Evolutionary conservation across 2,888 invertebrate species (phyloP), one percentile per base, ranked within the genome.

Genomic region (Ectemnius lituratus): DNA sequence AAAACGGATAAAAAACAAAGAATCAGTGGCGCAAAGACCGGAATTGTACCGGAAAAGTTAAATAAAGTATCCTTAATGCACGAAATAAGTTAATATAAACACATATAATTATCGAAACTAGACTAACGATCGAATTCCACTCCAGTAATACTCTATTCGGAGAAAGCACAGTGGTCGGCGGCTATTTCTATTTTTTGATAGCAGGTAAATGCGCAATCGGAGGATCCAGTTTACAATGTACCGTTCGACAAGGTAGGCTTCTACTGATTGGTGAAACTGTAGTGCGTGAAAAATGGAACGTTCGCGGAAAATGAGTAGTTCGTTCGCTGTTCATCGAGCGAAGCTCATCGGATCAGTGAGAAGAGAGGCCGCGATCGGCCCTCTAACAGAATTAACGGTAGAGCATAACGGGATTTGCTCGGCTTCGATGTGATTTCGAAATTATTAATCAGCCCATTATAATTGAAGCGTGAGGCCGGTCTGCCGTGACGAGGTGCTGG

Each of bases 391-490:
- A 52, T 52, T 16, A 14, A 52, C 52, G 14, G 52, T 52, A 52
- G 52, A 52, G 16, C 52, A 16, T 14, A 52, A 56, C 49, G 62
- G 65, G 23, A 59, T 62, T 67, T 27, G 37, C 37, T 8, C 37
- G 65, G 59, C 74, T 65, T 46, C 75, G 62, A 59, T 47, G 59
- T 18, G 57, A 70, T 86, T 85, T 85, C 83, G 82, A 84, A 85
- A 88, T 85, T 80, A 84, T 83, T 87, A 86, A 87, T 88, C 85
- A 83, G 78, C 84, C 76, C 80, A 80, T 86, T 86, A 84, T 86
- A 87, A 89, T 88, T 84, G 88, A 87, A 86, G 85, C 85, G 85
- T 85, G 85, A 88, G 87, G 84, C 82, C 85, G 86, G 78, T 85
- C 84, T 85, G 86, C 82, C 85, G 87, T 88, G 87, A 88, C 11